Evolutionary conservation across 2,888 invertebrate genomes (phyloP).

Genomic region (Patella caerulea): DNA sequence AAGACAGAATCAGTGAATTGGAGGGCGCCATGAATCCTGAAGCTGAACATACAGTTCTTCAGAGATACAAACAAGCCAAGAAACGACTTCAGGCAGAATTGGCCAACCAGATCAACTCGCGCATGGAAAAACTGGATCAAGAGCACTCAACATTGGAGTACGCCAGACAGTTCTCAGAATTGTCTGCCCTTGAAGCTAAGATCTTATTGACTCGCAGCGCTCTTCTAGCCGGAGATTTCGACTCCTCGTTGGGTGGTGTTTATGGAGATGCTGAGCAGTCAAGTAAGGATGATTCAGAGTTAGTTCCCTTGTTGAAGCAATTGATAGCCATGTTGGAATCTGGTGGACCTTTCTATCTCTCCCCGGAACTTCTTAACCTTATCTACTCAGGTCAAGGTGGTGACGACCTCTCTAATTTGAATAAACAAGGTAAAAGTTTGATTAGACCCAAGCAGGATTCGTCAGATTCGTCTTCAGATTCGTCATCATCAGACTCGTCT

Average conservation of each 20-base stretch:
- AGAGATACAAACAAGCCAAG: conserved; percentile 60
- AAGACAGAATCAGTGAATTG: conserved; percentile 57
- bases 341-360: conserved; percentile 64
- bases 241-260: conserved; percentile 60
- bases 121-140: conserved; percentile 60
- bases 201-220: conserved; percentile 55
- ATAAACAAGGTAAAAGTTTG: conserved; percentile 3
- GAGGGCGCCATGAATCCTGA: conserved; percentile 65
- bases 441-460: not conserved
- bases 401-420: conserved; percentile 26
- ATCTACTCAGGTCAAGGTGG: conserved; percentile 44
- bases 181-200: conserved; percentile 64
- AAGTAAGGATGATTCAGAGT: conserved; percentile 54
- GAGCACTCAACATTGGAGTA: conserved; percentile 64
- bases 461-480: conserved; percentile 3
- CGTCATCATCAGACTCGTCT: conserved; percentile 4
- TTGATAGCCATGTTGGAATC: conserved; percentile 65
- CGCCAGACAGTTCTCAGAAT: conserved; percentile 60
- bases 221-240: conserved; percentile 64
- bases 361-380: conserved; percentile 58
- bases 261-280: conserved; percentile 61
- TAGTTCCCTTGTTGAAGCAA: conserved; percentile 67
- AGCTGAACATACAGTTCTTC: conserved; percentile 54
- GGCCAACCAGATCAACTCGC: conserved; percentile 58
- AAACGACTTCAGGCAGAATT: conserved; percentile 61